phyloP scores from a whole-genome alignment of 2,888 invertebrate genomes.

The Ochropacha duplaris region DNA sequence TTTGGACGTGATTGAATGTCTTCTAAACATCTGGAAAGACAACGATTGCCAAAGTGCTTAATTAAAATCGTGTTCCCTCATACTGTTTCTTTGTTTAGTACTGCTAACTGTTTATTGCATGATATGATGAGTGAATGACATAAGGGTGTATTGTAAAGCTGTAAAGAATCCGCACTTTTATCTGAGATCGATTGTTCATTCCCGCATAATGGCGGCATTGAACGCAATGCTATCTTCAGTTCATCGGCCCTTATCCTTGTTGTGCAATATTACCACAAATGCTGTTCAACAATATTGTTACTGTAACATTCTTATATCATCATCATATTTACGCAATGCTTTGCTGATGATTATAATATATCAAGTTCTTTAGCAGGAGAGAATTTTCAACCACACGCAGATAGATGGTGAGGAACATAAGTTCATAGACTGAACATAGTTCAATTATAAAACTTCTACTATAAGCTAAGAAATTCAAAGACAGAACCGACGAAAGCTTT shows the following conservation, averaged over 20 bases:
- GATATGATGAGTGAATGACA: conserved; percentile 2
- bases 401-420: neutral
- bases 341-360: neutral
- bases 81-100: neutral
- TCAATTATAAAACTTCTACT: too few relatives aligned
- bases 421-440: too few relatives aligned
- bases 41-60: neutral
- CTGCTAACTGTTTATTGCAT: neutral
- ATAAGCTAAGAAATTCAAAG: too few relatives aligned
- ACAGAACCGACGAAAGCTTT: too few relatives aligned
- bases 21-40: neutral
- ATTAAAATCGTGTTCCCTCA: neutral
- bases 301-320: neutral
- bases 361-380: too few relatives aligned
- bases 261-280: conserved; percentile 33
- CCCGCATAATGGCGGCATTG: conserved; percentile 34
- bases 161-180: conserved; percentile 35
- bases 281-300: conserved; percentile 7
- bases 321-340: too few relatives aligned
- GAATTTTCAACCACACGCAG: neutral
- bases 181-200: conserved; percentile 39
- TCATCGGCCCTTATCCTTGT: conserved; percentile 41
- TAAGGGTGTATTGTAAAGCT: conserved; percentile 22
- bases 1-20: neutral
- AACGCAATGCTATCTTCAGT: conserved; percentile 35